Percentiles rank a stretch among this genome's conserved stretches.
Conservation (phyloP, 2,797 vertebrate genomes). For the Austrolebias charrua region DNA sequence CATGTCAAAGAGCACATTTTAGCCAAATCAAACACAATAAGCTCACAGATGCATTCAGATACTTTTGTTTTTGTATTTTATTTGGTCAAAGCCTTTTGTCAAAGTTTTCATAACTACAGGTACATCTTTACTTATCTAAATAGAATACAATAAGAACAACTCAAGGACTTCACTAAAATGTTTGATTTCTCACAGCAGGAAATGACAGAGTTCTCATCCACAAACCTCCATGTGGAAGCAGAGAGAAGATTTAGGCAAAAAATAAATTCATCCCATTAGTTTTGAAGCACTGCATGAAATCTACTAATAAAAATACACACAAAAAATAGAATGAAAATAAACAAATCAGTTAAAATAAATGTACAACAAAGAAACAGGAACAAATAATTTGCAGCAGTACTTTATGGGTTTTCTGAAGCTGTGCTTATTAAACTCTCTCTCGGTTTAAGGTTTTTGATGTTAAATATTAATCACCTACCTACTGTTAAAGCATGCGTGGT, state of each 20-base stretch:
- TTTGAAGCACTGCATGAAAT: not conserved
- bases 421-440: too few relatives aligned
- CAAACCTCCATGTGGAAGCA: constrained; percentile 15
- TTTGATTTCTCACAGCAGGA: constrained; percentile 7
- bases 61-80: too few relatives aligned
- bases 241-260: constrained; percentile 24
- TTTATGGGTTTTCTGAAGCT: too few relatives aligned
- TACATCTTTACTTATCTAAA: not conserved
- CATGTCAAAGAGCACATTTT: not conserved
- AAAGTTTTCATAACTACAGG: not conserved
- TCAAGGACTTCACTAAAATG: not conserved
- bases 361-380: not conserved
- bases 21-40: not conserved
- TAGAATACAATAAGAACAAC: constrained; percentile 9
- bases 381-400: not conserved
- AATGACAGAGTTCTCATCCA: constrained; percentile 7
- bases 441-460: too few relatives aligned
- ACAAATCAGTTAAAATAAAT: not conserved
- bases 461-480: too few relatives aligned
- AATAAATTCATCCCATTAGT: constrained; percentile 4
- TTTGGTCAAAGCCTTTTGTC: too few relatives aligned
- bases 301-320: not conserved
- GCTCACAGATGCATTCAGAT: too few relatives aligned
- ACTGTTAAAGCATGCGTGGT: too few relatives aligned
- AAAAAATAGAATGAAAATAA: not conserved